Evolutionary conservation across 2,797 vertebrate genomes (phyloP).

Genomic region (Lacerta viridis): DNA sequence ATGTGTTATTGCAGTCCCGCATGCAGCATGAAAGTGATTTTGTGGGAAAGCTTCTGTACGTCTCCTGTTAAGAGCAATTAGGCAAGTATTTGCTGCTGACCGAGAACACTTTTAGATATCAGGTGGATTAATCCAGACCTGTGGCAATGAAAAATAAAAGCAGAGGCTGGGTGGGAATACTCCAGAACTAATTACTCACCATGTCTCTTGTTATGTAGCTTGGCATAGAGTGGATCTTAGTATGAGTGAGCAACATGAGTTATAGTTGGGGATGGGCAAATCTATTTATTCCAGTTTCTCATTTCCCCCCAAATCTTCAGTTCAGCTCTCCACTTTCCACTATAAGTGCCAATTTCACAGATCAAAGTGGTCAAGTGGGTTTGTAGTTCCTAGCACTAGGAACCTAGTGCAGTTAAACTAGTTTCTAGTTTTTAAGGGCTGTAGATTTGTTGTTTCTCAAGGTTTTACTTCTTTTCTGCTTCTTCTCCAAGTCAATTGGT

Average conservation of each 20-base stretch:
- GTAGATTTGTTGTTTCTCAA: too few relatives aligned
- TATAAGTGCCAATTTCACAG: too few relatives aligned
- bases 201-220: constrained; percentile 53
- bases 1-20: constrained; percentile 36
- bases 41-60: constrained; percentile 61
- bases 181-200: constrained; percentile 47
- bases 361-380: too few relatives aligned
- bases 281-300: too few relatives aligned
- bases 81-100: constrained; percentile 61
- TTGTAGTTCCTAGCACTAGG: too few relatives aligned
- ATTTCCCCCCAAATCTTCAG: too few relatives aligned
- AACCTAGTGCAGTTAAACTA: too few relatives aligned
- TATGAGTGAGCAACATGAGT: constrained; percentile 73
- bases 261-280: background rate
- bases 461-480: too few relatives aligned
- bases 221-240: constrained; percentile 56
- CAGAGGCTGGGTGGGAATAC: constrained; percentile 10
- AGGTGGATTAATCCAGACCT: constrained; percentile 65
- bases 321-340: too few relatives aligned
- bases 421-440: too few relatives aligned
- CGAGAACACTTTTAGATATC: constrained; percentile 66
- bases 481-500: too few relatives aligned
- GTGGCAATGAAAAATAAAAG: constrained; percentile 9
- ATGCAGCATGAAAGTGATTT: constrained; percentile 60
- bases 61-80: constrained; percentile 65